These are phyloP conservation scores for Columba livia DNA, from an alignment of 2,113 vertebrate species.

Conservation along the genomic window DNA sequence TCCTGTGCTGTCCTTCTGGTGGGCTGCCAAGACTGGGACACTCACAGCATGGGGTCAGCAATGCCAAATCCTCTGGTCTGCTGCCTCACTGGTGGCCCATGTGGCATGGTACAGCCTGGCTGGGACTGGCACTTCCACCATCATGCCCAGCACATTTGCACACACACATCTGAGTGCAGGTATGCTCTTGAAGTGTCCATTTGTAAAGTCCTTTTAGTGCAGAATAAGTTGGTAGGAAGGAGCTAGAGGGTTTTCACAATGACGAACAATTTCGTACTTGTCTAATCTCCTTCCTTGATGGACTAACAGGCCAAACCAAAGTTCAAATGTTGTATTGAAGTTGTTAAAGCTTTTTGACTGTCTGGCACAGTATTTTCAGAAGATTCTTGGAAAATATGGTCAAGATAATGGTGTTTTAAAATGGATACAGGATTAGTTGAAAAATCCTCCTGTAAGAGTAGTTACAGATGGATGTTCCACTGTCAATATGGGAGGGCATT, in stretches of 20 bases:
- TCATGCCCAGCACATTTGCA: neutral
- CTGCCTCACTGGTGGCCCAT: neutral
- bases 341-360: neutral
- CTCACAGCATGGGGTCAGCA: neutral
- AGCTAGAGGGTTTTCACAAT: neutral
- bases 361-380: neutral
- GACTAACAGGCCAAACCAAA: neutral
- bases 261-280: neutral
- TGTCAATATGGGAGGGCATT: neutral
- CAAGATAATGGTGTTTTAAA: neutral
- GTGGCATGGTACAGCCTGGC: neutral
- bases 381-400: neutral
- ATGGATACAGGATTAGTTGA: neutral
- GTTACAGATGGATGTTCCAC: neutral
- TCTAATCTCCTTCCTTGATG: neutral
- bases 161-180: neutral
- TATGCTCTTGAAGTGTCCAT: neutral
- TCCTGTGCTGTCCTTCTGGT: neutral
- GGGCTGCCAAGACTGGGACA: neutral
- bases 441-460: neutral
- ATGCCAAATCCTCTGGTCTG: neutral
- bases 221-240: neutral
- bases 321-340: neutral
- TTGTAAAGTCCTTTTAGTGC: neutral
- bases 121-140: accelerated